These are phyloP conservation scores for Boleophthalmus pectinirostris DNA, from an alignment of 2,113 vertebrate species.

Conservation along the genomic window DNA sequence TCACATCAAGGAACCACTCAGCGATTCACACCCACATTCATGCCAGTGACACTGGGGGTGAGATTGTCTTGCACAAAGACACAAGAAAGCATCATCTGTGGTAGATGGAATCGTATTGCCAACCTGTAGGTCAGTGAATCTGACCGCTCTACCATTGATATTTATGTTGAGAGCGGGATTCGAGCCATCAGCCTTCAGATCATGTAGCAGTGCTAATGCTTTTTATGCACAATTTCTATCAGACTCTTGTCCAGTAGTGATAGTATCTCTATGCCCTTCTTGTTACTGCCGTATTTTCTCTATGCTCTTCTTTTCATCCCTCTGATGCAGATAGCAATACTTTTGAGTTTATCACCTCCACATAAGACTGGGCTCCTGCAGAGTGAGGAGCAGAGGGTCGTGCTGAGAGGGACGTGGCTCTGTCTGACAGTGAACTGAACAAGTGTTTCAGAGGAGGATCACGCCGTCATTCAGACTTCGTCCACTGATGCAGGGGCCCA, in stretches of 20 bases:
- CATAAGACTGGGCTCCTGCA: conserved; percentile 16
- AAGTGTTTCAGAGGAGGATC: conserved; percentile 35
- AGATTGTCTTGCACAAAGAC: too few relatives aligned
- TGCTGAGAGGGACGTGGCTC: conserved; percentile 30
- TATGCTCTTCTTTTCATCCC: not conserved
- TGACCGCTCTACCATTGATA: too few relatives aligned
- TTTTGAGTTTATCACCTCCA: conserved; percentile 21
- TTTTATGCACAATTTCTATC: not conserved
- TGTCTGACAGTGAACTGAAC: conserved; percentile 18
- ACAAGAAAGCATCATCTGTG: too few relatives aligned
- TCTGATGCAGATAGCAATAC: conserved; percentile 20
- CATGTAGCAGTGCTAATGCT: not conserved
- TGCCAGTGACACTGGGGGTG: too few relatives aligned
- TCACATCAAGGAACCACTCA: too few relatives aligned
- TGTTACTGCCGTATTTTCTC: not conserved
- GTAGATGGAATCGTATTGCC: too few relatives aligned
- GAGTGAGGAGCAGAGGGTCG: conserved; percentile 6
- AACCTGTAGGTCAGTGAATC: too few relatives aligned
- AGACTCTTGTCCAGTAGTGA: not conserved
- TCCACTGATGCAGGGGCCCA: conserved; percentile 13
- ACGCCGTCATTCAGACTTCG: conserved; percentile 25
- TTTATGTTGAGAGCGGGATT: too few relatives aligned
- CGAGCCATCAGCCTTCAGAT: too few relatives aligned
- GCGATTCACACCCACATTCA: too few relatives aligned
- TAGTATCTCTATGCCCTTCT: not conserved